Evolutionary conservation across 92 coral and sea anemone species (phyloP), one percentile per base, ranked within the genome.

Genomic region (Heliopora coerulea): DNA sequence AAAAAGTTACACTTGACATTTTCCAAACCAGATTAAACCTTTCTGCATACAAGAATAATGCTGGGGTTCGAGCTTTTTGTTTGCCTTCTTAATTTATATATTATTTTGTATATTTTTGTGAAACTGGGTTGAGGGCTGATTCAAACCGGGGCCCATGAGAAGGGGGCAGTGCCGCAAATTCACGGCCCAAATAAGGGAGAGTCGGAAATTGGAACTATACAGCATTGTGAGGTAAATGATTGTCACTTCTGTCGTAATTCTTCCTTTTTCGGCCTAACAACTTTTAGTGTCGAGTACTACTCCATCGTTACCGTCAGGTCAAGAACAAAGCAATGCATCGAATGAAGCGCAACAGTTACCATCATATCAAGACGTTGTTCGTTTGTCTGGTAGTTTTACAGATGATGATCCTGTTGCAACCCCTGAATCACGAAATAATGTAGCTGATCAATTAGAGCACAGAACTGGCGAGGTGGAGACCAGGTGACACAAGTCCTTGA

Each of bases 331-430:
- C 27, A 31, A 39, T 34, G 32, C n/a, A 63, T 6, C 20, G 8
- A 28, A 41, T 17, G 70, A 63, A 23, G 14, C 54, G 21, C 69
- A 33, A 37, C 31, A 23, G 26, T 65, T 65, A 65, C 72, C 72
- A 9, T 21, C 72, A 17, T 65, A 65, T 65, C 40, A 65, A 65
- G 72, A 65, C 19, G 72, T 65, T 41, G 31, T 39, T 23, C 56
- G 72, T 25, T n/a, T 29, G 15, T 29, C 72, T 24, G 33, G 34
- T 39, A 5, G 41, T 18, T 41, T 65, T 30, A 65, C 32, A 19
- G 72, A 41, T 23, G 30, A 30, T 39, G 29, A 7, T 10, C 56
- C 27, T 37, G 6, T 8, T 49, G 72, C 32, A 3, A 2, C 32
- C 1, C 30, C 42, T 12, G 68, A 62, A 62, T 19, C 9, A 18